A percentile compares a stretch with the other conserved stretches of the same genome.
Conservation (phyloP, 2,797 vertebrate species). For the Crypturellus tataupa region DNA sequence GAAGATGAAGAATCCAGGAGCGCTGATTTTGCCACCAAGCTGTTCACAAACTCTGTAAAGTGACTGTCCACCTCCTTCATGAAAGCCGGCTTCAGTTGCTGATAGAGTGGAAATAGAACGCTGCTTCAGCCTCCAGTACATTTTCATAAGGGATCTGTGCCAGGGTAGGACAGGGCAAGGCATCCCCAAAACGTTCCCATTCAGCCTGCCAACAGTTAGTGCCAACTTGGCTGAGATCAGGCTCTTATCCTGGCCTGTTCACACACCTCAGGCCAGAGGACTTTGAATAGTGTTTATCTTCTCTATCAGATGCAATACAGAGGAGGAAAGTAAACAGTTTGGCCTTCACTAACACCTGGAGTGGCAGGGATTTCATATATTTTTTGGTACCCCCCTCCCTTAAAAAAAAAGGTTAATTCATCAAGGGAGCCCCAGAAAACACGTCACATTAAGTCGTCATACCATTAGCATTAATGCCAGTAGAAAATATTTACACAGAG, state of each 20-base stretch:
- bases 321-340: neutral
- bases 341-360: neutral
- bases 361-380: neutral
- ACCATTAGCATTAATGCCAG: neutral
- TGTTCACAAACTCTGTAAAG: conserved; percentile 92
- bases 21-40: conserved; percentile 89
- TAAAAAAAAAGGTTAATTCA: neutral
- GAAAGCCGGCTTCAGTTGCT: conserved; percentile 91
- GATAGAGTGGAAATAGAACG: neutral
- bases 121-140: neutral
- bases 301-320: neutral
- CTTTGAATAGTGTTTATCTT: neutral
- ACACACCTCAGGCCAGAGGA: neutral
- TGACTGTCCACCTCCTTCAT: conserved; percentile 92
- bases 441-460: neutral
- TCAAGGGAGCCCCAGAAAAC: neutral
- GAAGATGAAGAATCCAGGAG: conserved; percentile 83
- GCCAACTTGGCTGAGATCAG: neutral
- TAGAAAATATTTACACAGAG: neutral
- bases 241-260: neutral
- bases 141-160: neutral
- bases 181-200: neutral
- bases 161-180: neutral
- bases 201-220: neutral
- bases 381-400: neutral